Conservation (phyloP, 2,888 invertebrate genomes). For the Allygus modestus region DNA sequence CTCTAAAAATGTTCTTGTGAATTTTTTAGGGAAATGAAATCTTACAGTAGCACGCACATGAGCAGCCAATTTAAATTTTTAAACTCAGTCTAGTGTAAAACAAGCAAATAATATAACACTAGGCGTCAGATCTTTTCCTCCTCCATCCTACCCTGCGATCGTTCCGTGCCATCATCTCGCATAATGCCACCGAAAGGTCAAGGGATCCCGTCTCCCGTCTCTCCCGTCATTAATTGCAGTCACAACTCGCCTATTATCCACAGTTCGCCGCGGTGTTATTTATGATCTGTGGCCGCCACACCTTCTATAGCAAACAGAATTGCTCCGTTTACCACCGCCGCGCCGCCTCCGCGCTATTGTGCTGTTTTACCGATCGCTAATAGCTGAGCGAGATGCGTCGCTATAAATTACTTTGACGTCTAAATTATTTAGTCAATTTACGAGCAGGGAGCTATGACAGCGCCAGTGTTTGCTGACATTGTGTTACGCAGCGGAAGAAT, state of each 20-base stretch:
- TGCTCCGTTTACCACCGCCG: slow-evolving; percentile 6
- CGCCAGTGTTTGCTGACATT: neutral
- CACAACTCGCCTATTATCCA: slow-evolving; percentile 16
- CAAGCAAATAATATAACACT: too few relatives aligned
- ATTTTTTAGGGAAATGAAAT: too few relatives aligned
- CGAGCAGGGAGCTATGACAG: neutral
- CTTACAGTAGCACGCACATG: too few relatives aligned
- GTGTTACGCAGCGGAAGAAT: too few relatives aligned
- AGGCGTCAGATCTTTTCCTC: too few relatives aligned
- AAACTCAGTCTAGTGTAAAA: too few relatives aligned
- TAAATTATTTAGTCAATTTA: neutral
- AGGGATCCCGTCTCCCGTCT: neutral
- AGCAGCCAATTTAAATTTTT: too few relatives aligned
- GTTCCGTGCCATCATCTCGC: slow-evolving; percentile 9
- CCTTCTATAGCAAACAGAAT: slow-evolving; percentile 15
- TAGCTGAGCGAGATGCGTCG: neutral
- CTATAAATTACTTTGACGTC: slow-evolving; percentile 29
- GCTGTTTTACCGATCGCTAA: neutral
- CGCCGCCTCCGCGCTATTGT: neutral
- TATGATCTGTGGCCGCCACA: neutral
- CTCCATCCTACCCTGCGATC: neutral
- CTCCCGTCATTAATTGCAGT: neutral
- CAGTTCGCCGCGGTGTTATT: slow-evolving; percentile 4
- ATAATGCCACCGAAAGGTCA: slow-evolving; percentile 24
- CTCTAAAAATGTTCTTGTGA: too few relatives aligned